A percentile compares a stretch with the other conserved stretches of the same genome.
Evolutionary conservation across 2,113 vertebrate genomes (phyloP).

Genomic region (Sylvietta virens): DNA sequence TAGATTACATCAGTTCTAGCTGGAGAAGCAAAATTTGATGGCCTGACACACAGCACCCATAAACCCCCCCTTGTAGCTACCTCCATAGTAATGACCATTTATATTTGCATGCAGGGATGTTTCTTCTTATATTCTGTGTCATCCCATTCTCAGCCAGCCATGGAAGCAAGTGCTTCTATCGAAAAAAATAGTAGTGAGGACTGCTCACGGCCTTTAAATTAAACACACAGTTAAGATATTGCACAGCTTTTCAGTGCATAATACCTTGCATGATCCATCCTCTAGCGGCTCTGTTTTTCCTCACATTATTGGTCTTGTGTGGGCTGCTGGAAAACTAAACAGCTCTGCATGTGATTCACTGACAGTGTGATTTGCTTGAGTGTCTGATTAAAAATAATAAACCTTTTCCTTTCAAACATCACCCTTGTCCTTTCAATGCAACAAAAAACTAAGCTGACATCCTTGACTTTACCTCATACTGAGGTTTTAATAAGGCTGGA

Average conservation of each 20-base stretch:
- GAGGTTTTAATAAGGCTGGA: slow-evolving; percentile 39
- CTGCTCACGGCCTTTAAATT: neutral
- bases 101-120: neutral
- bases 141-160: neutral
- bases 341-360: neutral
- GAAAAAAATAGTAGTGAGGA: neutral
- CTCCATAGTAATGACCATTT: neutral
- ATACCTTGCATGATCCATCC: neutral
- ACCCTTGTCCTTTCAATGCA: neutral
- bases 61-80: neutral
- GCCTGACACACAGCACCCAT: neutral
- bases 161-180: neutral
- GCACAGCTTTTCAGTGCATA: neutral
- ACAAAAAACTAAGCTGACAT: neutral
- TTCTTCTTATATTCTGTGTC: neutral
- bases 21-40: neutral
- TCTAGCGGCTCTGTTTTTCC: neutral
- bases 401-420: neutral
- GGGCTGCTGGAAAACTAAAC: neutral
- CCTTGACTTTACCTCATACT: neutral
- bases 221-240: neutral
- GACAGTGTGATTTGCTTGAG: neutral
- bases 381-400: neutral
- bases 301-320: neutral
- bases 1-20: neutral